Base-by-base conservation (phyloP, 2,797 vertebrate genomes). In the Miichthys miiuy region DNA sequence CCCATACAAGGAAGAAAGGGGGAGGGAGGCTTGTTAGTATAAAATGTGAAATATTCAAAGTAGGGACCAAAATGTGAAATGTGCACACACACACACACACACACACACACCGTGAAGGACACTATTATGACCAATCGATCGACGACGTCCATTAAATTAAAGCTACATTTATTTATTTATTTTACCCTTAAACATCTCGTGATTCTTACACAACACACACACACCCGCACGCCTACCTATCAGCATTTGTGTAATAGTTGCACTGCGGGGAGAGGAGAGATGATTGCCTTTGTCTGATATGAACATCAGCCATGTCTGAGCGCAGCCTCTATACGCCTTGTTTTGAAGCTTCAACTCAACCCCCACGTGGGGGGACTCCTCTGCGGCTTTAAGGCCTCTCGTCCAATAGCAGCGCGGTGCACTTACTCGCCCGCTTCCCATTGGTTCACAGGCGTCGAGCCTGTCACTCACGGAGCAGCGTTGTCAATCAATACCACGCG, bases 401-500 rank as follows among this genome's bases (percentile, higher is more conserved):
- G 72, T 46, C 96, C 95, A 96, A 96, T 96, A 5, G 80, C n/a
- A 6, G 61, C 61, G 75, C 83, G 67, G 75, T 46, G 85, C 90
- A 92, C 91, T 88, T 91, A 91, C 88, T 92, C 81, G 16, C 66
- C 55, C 54, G 84, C 70, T 54, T 72, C 63, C 77, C 46, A 96
- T 96, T 96, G 95, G 96, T 5, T 69, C 16, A 17, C 30, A 11
- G 8, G 63, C 75, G 80, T 55, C 79, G 80, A 85, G 89, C 80
- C 91, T 95, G 95, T 95, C 95, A 95, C 90, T 92, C 94, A 93
- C 77, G 80, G 68, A 82, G 87, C 88, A 16, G 77, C 54, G 88
- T 89, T 97, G 96, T 97, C 96, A 96, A 94, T 98, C 97, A 97
- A 96, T 95, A 94, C 96, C 97, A 98, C 97, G 97, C 91, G 97